Evolutionary conservation across 2,113 vertebrate species (phyloP).

Genomic region (Crotalus helleri): DNA sequence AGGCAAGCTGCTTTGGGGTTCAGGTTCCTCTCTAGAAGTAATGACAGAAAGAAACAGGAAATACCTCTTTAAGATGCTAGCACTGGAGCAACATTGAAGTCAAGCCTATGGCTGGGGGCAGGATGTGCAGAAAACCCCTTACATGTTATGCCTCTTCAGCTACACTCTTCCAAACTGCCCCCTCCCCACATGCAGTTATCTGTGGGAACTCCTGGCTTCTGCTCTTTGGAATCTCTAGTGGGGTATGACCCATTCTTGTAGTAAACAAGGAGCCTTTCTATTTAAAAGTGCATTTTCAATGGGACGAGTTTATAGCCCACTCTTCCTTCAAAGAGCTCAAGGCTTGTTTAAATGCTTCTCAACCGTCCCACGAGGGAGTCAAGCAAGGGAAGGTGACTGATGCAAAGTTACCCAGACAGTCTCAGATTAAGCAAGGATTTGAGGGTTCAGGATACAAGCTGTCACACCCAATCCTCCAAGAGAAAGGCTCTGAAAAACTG

Average conservation of each 20-base stretch:
- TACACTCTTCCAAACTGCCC: background rate
- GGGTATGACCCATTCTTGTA: too few relatives aligned
- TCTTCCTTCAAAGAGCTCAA: background rate
- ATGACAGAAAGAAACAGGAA: slow-evolving; percentile 25
- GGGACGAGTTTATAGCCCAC: background rate
- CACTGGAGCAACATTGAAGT: too few relatives aligned
- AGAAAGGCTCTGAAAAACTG: background rate
- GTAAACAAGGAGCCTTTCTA: background rate
- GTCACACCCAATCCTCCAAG: background rate
- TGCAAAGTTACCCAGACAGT: background rate
- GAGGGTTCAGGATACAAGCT: background rate
- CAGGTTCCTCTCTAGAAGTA: slow-evolving; percentile 86
- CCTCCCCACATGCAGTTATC: background rate
- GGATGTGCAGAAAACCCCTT: background rate
- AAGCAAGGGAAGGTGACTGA: background rate
- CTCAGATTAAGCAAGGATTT: background rate
- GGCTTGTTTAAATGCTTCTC: background rate
- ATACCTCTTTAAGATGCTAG: background rate
- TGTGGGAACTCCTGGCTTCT: background rate
- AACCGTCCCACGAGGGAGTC: background rate
- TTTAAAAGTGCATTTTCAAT: background rate
- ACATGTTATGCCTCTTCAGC: background rate
- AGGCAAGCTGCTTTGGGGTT: slow-evolving; percentile 99
- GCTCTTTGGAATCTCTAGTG: background rate
- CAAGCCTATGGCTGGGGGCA: background rate